A percentile compares a stretch with the other conserved stretches of the same genome.
phyloP scores from a whole-genome alignment of 2,888 invertebrate genomes.

The Oegoconia quadripuncta region DNA sequence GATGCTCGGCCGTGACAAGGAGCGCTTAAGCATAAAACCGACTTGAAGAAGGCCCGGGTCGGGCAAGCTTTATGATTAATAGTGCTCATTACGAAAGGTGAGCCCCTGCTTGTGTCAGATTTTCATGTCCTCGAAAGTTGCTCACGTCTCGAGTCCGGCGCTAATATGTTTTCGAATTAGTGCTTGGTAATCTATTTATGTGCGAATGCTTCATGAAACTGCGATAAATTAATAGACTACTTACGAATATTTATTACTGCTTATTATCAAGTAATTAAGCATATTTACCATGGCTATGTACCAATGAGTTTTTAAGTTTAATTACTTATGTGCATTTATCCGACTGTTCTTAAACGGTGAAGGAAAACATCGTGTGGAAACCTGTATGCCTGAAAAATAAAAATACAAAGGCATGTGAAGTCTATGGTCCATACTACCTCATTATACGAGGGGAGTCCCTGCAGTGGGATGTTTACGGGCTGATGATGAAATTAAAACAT shows the following conservation, averaged over 20 bases:
- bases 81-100: slow-evolving; percentile 57
- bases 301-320: too few relatives aligned
- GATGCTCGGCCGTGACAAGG: slow-evolving; percentile 42
- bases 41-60: slow-evolving; percentile 24
- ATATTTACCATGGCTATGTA: too few relatives aligned
- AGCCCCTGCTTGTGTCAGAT: slow-evolving; percentile 49
- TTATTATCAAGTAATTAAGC: too few relatives aligned
- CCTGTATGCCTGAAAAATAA: too few relatives aligned
- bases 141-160: background rate
- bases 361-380: too few relatives aligned
- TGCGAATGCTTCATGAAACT: background rate
- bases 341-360: too few relatives aligned
- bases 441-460: too few relatives aligned
- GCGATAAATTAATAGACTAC: background rate
- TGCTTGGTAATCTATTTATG: slow-evolving; percentile 1
- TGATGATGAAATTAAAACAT: too few relatives aligned
- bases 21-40: slow-evolving; percentile 39
- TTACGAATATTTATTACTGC: background rate
- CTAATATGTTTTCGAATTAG: background rate
- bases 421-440: too few relatives aligned
- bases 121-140: slow-evolving; percentile 37
- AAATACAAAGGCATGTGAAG: too few relatives aligned
- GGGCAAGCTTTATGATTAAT: slow-evolving; percentile 63
- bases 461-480: too few relatives aligned
- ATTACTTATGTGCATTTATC: too few relatives aligned